A percentile compares a stretch with the other conserved stretches of the same genome.
Conservation (phyloP, 1,140 invertebrate species). For the Schmidtea mediterranea region DNA sequence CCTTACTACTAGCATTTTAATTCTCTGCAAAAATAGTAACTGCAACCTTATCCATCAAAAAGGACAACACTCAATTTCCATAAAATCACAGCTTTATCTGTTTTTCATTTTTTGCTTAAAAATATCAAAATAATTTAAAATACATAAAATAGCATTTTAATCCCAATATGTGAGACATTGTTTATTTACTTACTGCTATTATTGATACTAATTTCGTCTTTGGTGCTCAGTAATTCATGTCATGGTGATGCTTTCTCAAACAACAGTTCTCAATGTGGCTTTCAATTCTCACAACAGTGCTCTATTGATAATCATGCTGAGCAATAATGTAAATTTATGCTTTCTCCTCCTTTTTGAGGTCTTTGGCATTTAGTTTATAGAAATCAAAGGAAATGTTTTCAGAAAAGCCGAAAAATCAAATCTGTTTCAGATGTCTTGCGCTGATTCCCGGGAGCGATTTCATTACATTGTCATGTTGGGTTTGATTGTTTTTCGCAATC, state of each 20-base stretch:
- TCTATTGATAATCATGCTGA: constrained; percentile 91
- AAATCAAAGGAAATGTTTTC: constrained; percentile 89
- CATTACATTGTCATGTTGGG: constrained; percentile 65
- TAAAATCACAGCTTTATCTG: too few relatives aligned
- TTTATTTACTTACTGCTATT: too few relatives aligned
- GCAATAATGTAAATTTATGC: constrained; percentile 58
- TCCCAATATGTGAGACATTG: too few relatives aligned
- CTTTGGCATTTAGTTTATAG: constrained; percentile 63
- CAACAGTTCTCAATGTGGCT: constrained; percentile 83
- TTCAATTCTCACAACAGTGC: constrained; percentile 96
- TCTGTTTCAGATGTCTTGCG: constrained; percentile 45
- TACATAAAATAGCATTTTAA: too few relatives aligned
- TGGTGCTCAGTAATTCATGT: constrained; percentile 65
- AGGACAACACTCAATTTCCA: too few relatives aligned
- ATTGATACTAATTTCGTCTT: too few relatives aligned
- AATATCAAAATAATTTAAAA: too few relatives aligned
- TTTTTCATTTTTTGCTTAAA: too few relatives aligned
- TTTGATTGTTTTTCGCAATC: constrained; percentile 80
- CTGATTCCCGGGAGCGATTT: constrained; percentile 74
- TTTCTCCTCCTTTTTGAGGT: constrained; percentile 2
- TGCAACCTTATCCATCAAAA: too few relatives aligned
- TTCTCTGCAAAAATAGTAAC: too few relatives aligned
- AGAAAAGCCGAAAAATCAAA: constrained; percentile 98
- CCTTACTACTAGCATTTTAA: too few relatives aligned
- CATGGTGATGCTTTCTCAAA: constrained; percentile 55